Evolutionary conservation across 2,797 vertebrate species (phyloP).

Genomic region (Syngnathus acus): DNA sequence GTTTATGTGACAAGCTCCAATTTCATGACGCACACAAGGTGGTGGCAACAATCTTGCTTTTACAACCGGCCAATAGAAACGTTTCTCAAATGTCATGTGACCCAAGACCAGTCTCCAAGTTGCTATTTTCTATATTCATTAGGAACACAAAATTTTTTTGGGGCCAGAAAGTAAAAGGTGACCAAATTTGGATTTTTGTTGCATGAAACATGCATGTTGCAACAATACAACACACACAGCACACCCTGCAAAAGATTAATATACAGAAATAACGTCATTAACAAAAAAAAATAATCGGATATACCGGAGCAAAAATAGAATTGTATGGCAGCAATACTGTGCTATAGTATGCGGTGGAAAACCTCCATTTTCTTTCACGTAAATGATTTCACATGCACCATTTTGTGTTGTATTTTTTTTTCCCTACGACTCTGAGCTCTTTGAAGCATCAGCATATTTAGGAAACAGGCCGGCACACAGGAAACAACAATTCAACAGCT

Average conservation of each 20-base stretch:
- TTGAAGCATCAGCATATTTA: slow-evolving; percentile 61
- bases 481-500: slow-evolving; percentile 23
- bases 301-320: slow-evolving; percentile 36
- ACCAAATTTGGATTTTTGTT: too few relatives aligned
- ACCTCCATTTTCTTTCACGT: slow-evolving; percentile 72
- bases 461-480: slow-evolving; percentile 50
- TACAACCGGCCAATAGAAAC: neutral
- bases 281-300: slow-evolving; percentile 55
- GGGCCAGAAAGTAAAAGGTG: too few relatives aligned
- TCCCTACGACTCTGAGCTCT: slow-evolving; percentile 39
- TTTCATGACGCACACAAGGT: neutral
- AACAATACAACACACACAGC: slow-evolving; percentile 14
- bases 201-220: neutral
- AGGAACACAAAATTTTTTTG: too few relatives aligned
- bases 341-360: slow-evolving; percentile 40
- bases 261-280: slow-evolving; percentile 46
- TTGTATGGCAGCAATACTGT: slow-evolving; percentile 27
- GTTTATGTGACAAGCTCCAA: neutral
- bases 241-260: slow-evolving; percentile 45
- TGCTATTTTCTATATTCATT: slow-evolving; percentile 15
- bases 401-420: slow-evolving; percentile 65
- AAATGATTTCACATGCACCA: slow-evolving; percentile 71
- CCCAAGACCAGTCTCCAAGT: neutral
- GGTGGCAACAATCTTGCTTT: neutral
- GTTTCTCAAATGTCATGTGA: neutral